Evolutionary conservation across 2,888 invertebrate species (phyloP), one percentile per base, ranked within the genome.

Genomic region (Branchipolynoe longqiensis): DNA sequence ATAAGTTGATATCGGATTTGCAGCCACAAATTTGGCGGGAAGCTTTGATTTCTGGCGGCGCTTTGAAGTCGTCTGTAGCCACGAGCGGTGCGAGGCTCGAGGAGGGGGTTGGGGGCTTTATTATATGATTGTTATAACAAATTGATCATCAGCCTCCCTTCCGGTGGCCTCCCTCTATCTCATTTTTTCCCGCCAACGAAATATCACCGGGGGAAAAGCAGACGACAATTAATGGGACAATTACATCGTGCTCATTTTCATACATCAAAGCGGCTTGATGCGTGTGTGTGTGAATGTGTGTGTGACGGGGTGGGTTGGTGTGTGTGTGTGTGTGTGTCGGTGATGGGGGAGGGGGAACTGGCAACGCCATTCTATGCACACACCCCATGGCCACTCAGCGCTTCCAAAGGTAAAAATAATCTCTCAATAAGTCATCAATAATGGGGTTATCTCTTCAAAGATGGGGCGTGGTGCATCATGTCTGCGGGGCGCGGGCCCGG

Each of bases 351-450:
- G 48, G 14, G 14, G n/a, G 41, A 2, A 33, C 31, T 8, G 41
- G 4, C 25, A n/a, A 4, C 31, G 18, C 48, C 78, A 78, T 78
- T 78, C n/a, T n/a, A 48, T 78, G 25, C 54, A n/a, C 48, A 3
- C n/a, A 12, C 78, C 22, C 0, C 54, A 78, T 78, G 48, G 78
- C n/a, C 54, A 54, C 78, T 78, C 54, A 54, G 40, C 8, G 31
- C 48, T 8, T n/a, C 78, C 78, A 78, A 82, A 82, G 84, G 84
- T 84, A 69, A 84, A 84, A 84, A 84, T 84, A 84, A 84, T 84
- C 36, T 84, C 56, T 54, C 69, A 73, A 84, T 73, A 84, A 62
- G 69, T 54, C 56, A 64, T n/a, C 58, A 84, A 84, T 84, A 84
- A 84, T 56, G 36, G 84, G 56, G 73, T 84, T 84, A 84, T 56